Base-by-base conservation (phyloP, 2,797 vertebrate species). In the Lycodopsis pacificus region DNA sequence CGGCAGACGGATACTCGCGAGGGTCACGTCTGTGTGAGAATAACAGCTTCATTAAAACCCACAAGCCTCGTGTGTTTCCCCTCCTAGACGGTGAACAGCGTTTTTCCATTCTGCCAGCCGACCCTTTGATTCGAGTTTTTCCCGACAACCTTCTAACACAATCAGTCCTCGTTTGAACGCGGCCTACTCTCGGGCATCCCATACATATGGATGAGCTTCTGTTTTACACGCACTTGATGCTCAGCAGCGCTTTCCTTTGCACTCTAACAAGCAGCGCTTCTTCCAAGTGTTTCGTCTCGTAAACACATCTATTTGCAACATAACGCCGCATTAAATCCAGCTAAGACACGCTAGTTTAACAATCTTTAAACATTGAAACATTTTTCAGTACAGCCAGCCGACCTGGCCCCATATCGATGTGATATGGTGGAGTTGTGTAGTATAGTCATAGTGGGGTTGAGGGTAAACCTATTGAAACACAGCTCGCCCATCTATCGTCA, bases 251-350 rank as follows among this genome's bases (percentile, higher is more conserved):
- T 75, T 80, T 62, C 20, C 49, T 32, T n/a, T 61, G 53, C 80
- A 80, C 81, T 80, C 83, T 56, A 69, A 87, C 86, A 71, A 84
- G 85, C 74, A 86, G 82, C 84, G 86, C 85, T 80, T 82, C 80
- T 91, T 92, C 86, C 86, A 87, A 88, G 85, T 93, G 89, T 87
- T 89, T 80, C 83, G 80, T 87, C 83, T 84, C 59, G 20, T 86
- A 85, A 87, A 81, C 87, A 90, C 86, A 86, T 86, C 89, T 88
- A 86, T 80, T 84, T 85, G 87, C 75, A 90, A 80, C 82, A 72
- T 58, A 54, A 81, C 15, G 40, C 82, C n/a, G 75, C 81, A 77
- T 88, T 85, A 87, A 88, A 77, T 86, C 80, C 76, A 48, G 73
- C 82, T 83, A 81, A 85, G 85, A 91, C 76, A 88, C 84, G 70